Base-by-base conservation (phyloP, 2,888 invertebrate species). In the Electrophaes corylata region DNA sequence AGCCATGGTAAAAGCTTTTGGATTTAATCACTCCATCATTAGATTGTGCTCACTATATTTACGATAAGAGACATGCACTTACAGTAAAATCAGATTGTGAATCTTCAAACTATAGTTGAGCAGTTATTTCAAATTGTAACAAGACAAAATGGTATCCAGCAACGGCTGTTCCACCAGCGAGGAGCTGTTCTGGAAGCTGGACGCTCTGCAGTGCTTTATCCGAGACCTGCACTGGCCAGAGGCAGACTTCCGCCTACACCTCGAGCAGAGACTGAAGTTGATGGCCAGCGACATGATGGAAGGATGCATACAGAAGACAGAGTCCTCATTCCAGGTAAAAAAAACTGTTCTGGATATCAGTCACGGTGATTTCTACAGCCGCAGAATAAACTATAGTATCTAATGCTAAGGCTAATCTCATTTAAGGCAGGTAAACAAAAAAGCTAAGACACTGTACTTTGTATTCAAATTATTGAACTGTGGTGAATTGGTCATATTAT, bases 261-360 rank as follows among this genome's bases (percentile, higher is more conserved):
- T 99, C 67, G 99, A 99, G 78, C 98, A 99, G 84, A 93, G 99
- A 63, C 94, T 99, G 57, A 99, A 99, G 88, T 93, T 98, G 71
- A 99, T 99, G 98, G 99, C 99, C 37, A 96, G 97, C 75, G 99
- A 99, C 84, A 99, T 99, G 99, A 98, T 99, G 84, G 99, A 99
- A 84, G 98, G 98, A 10, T 98, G 98, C 78, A 97, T 99, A 70
- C 98, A 98, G 82, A 95, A 96, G 75, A 97, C 97, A 2, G 97
- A 97, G 78, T 86, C 94, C 37, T 95, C 96, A 16, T 99, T 99
- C 91, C 93, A 94, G 81, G 92, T 92, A 29, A 5, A 23, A 6
- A n/a, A n/a, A n/a, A n/a, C n/a, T n/a, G n/a, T n/a, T n/a, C n/a
- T n/a, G n/a, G n/a, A n/a, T n/a, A n/a, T n/a, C n/a, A n/a, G n/a